Evolutionary conservation across 1,140 invertebrate genomes (phyloP).

Genomic region (Pseudomyrmex flavicornis): DNA sequence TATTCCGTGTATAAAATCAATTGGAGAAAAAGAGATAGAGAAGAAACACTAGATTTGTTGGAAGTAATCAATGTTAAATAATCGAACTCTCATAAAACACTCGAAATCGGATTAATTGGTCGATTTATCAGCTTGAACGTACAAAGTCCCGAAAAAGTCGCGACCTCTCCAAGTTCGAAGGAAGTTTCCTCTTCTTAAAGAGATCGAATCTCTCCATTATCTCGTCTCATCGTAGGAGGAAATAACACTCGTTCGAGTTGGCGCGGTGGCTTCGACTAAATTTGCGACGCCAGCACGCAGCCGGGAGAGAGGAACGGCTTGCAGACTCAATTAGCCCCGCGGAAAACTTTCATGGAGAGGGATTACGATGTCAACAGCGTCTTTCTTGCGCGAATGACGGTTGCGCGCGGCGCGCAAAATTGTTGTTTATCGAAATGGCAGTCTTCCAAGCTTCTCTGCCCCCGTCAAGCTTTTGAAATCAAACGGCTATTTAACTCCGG

Average conservation of each 20-base stretch:
- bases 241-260: slow-evolving; percentile 55
- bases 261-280: slow-evolving; percentile 61
- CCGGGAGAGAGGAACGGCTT: not conserved
- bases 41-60: too few species aligned
- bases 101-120: not conserved
- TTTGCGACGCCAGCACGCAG: slow-evolving; percentile 54
- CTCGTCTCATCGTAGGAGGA: slow-evolving; percentile 56
- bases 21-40: too few species aligned
- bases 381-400: slow-evolving; percentile 65
- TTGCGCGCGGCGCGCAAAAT: slow-evolving; percentile 53
- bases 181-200: slow-evolving; percentile 4
- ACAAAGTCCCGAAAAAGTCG: not conserved
- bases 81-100: too few species aligned
- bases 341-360: slow-evolving; percentile 74
- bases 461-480: slow-evolving; percentile 44
- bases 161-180: not conserved
- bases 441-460: slow-evolving; percentile 33
- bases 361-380: slow-evolving; percentile 78
- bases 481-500: slow-evolving; percentile 43
- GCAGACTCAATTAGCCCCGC: slow-evolving; percentile 76
- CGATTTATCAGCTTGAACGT: not conserved
- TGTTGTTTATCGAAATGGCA: slow-evolving; percentile 65
- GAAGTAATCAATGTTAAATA: too few species aligned
- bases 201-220: slow-evolving; percentile 60
- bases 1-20: too few species aligned